Evolutionary conservation across 2,113 vertebrate genomes (phyloP), one percentile per base, ranked within the genome.

Genomic region (Hippocampus comes): DNA sequence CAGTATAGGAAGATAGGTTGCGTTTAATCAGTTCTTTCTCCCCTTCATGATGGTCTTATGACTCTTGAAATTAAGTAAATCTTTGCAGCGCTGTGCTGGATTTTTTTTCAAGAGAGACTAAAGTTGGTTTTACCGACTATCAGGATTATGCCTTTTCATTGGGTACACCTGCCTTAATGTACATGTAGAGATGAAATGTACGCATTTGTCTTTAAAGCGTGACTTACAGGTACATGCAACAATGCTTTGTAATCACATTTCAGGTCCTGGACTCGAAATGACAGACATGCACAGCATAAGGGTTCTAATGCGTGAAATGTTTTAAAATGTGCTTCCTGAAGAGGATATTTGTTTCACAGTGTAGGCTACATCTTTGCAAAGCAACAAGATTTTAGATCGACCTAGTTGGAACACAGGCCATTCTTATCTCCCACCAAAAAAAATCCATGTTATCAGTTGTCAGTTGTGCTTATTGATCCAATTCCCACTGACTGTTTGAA

Each of bases 361-460:
- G 59, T 70, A 55, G 68, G 66, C 23, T 55, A 14, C 2, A 63
- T n/a, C 8, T 72, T 66, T 72, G 56, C 73, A 75, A 46, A 63
- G 10, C 46, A 75, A 18, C 1, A 21, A 67, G 43, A 43, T 17
- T 53, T 48, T 60, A 61, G n/a, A 41, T 46, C 68, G 23, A 30
- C 53, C 51, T 42, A 48, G 3, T 1, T 67, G 2, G 53, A 75
- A 63, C 0, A 51, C 41, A 14, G 27, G 48, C 51, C 61, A 46
- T 20, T 21, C 11, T 55, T 66, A 46, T 51, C 20, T 42, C 9
- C 9, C 9, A 10, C 10, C 23, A 25, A 63, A 41, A 38, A 38
- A 23, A 43, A n/a, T 64, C 38, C 4, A 14, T 64, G 4, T 43
- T 38, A 20, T 21, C 34, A 38, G n/a, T 59, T 25, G 25, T 64